phyloP scores from a whole-genome alignment of 2,113 vertebrate genomes.

The Lamprotornis superbus region DNA sequence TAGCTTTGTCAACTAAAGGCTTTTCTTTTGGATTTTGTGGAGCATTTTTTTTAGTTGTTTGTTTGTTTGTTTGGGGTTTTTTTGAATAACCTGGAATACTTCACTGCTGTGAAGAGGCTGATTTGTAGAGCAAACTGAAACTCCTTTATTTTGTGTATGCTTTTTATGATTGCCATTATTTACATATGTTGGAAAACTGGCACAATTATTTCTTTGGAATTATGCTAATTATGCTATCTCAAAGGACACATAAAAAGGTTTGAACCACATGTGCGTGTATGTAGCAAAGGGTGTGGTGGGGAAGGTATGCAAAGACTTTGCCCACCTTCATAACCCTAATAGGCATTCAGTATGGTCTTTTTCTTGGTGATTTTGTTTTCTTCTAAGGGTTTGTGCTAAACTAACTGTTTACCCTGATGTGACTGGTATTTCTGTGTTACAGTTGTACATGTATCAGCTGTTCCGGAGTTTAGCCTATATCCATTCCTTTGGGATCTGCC shows the following conservation, averaged over 20 bases:
- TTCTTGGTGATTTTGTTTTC: background rate
- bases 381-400: background rate
- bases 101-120: background rate
- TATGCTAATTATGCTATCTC: background rate
- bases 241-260: background rate
- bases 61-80: background rate
- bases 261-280: accelerated
- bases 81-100: background rate
- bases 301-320: background rate
- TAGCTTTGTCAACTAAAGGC: background rate
- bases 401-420: background rate
- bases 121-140: background rate
- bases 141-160: background rate
- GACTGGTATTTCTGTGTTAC: conserved; percentile 46
- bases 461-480: conserved; percentile 99
- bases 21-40: background rate
- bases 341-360: background rate
- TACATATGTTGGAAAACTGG: background rate
- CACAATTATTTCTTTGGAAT: background rate
- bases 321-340: background rate
- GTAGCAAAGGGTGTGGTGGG: background rate
- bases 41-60: background rate
- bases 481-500: conserved; percentile 99
- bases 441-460: conserved; percentile 99
- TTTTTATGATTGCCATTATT: background rate